Conservation (phyloP, 2,797 vertebrate genomes). For the Chaenodraco wilsoni region DNA sequence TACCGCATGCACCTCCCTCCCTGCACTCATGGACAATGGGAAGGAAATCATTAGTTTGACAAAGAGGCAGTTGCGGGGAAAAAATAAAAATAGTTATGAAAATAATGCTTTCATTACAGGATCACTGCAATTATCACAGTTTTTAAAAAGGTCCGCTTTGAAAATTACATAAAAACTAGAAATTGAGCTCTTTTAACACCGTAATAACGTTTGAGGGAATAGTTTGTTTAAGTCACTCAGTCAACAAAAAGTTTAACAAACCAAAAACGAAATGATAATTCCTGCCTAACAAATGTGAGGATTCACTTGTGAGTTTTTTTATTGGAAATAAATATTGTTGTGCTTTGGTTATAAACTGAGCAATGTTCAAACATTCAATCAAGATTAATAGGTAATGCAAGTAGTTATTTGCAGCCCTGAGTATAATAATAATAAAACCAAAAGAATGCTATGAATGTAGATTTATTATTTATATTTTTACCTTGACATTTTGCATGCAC, state of each 20-base stretch:
- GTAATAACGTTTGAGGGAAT: background rate
- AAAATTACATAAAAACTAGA: background rate
- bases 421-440: background rate
- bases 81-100: slow-evolving; percentile 58
- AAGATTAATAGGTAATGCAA: background rate
- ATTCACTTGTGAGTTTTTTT: background rate
- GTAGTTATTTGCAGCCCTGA: background rate
- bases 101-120: slow-evolving; percentile 41
- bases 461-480: background rate
- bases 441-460: background rate
- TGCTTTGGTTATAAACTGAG: background rate
- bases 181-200: background rate
- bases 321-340: background rate
- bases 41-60: slow-evolving; percentile 72
- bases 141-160: too few species aligned
- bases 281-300: background rate
- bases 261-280: background rate
- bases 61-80: slow-evolving; percentile 50
- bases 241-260: background rate
- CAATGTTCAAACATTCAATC: background rate
- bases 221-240: background rate
- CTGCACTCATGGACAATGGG: slow-evolving; percentile 42
- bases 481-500: background rate
- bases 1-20: slow-evolving; percentile 27
- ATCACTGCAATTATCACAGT: slow-evolving; percentile 1